Evolutionary conservation across 2,797 vertebrate species (phyloP).

Genomic region (Danio tinwini): DNA sequence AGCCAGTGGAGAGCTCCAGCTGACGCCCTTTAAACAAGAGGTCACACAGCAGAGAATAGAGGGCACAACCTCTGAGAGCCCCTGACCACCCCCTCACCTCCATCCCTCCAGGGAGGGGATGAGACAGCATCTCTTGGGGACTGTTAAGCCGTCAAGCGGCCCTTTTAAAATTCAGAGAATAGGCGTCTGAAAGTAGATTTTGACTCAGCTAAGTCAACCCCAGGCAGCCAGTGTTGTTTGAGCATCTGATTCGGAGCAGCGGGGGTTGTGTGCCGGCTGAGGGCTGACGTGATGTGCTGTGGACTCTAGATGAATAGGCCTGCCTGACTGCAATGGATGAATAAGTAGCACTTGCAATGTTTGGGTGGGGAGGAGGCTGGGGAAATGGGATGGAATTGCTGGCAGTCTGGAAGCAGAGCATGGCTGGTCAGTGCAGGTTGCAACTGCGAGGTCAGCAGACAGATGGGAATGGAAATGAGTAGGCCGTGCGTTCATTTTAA

Average conservation of each 20-base stretch:
- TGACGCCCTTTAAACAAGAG: slow-evolving; percentile 81
- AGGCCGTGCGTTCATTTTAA: slow-evolving; percentile 76
- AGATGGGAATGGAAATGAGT: slow-evolving; percentile 82
- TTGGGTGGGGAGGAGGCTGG: slow-evolving; percentile 28
- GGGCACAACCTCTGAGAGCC: slow-evolving; percentile 75
- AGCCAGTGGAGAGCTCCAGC: slow-evolving; percentile 77
- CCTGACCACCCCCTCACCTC: slow-evolving; percentile 69
- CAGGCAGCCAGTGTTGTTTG: slow-evolving; percentile 17
- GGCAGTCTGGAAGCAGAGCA: slow-evolving; percentile 29
- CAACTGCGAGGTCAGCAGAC: slow-evolving; percentile 80
- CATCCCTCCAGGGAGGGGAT: slow-evolving; percentile 54
- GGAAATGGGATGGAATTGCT: slow-evolving; percentile 16
- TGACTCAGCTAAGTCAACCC: slow-evolving; percentile 19
- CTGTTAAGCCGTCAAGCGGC: slow-evolving; percentile 45
- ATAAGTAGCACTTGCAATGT: slow-evolving; percentile 38
- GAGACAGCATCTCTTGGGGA: slow-evolving; percentile 57
- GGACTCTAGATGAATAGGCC: slow-evolving; percentile 5
- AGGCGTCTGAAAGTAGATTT: slow-evolving; percentile 37
- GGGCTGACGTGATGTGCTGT: not conserved
- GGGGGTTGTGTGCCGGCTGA: slow-evolving; percentile 29
- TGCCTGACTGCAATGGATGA: slow-evolving; percentile 26
- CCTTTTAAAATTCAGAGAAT: slow-evolving; percentile 51
- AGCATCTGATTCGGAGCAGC: slow-evolving; percentile 36
- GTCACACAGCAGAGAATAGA: slow-evolving; percentile 74
- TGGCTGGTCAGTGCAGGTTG: slow-evolving; percentile 11